Base-by-base conservation (phyloP, 23 tunicate species). In the Aplidium turbinatum region DNA sequence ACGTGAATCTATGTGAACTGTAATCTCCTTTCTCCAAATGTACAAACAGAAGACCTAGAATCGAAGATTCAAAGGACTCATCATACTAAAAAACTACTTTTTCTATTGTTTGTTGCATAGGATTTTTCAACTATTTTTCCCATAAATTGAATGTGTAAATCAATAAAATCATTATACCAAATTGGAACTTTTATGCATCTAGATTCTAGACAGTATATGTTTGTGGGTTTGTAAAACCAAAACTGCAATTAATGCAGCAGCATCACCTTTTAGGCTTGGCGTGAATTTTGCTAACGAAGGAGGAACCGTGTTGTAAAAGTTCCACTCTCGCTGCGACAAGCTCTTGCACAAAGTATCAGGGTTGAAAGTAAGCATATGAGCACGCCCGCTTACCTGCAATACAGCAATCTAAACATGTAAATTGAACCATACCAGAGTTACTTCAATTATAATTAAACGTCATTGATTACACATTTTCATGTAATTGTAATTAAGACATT, bases 331-430 rank as follows among this genome's bases (percentile, higher is more conserved):
- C 25, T 23, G 38, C 6, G 83, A 72, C n/a, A 87, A 57, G 50
- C 84, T 77, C 46, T 87, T 87, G 78, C 94, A 79, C 26, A 87
- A 21, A 1, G 94, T 87, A 5, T 64, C 22, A 13, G 38, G 31
- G 66, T 87, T 46, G 38, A 73, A 57, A 47, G 76, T 40, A 6
- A 87, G 78, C 94, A 87, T 87, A 57, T 87, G 94, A 1, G 94
- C 78, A 21, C 85, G 76, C 1, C 94, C 94, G 4, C 84, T 87
- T 1, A 87, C 94, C 94, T 87, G 39, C 24, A 33, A 64, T n/a
- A n/a, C n/a, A n/a, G n/a, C n/a, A n/a, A n/a, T n/a, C n/a, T n/a
- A n/a, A n/a, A n/a, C n/a, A n/a, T n/a, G 33, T 3, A 24, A 61
- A 60, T 22, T 4, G 23, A 5, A 50, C 51, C 50, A 28, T 5